Percentiles rank a stretch among this genome's conserved stretches.
Conservation (phyloP, 2,888 invertebrate species). For the Eupithecia subumbrata region DNA sequence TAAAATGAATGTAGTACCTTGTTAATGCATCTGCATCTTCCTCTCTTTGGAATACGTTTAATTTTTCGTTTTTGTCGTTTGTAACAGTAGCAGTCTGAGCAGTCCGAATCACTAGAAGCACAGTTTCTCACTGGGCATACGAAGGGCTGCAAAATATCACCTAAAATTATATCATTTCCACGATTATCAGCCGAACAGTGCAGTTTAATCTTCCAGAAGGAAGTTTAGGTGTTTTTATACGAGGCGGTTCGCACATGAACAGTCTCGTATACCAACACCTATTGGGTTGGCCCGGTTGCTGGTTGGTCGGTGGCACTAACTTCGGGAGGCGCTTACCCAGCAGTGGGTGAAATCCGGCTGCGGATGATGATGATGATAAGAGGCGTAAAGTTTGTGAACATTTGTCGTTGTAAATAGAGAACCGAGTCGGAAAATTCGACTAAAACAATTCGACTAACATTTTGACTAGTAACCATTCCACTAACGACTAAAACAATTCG, state of each 20-base stretch:
- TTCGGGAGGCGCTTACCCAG: neutral
- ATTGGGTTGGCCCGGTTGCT: no score
- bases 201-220: neutral
- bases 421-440: no score
- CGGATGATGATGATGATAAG: no score
- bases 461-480: no score
- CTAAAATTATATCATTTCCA: slow-evolving; percentile 70
- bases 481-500: no score
- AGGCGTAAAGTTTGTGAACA: no score
- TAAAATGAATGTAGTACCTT: slow-evolving; percentile 41
- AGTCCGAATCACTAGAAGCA: slow-evolving; percentile 61
- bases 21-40: slow-evolving; percentile 44
- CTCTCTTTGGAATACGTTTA: slow-evolving; percentile 47
- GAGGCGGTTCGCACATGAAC: no score
- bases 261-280: no score
- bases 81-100: slow-evolving; percentile 34
- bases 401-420: no score
- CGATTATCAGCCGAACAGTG: slow-evolving; percentile 27
- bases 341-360: neutral
- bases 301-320: neutral
- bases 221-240: neutral
- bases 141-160: slow-evolving; percentile 81
- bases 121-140: slow-evolving; percentile 73
- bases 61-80: slow-evolving; percentile 56
- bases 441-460: no score